These are phyloP conservation scores for Alouatta palliata DNA, from an alignment of 2,113 vertebrate species.

Conservation along the genomic window DNA sequence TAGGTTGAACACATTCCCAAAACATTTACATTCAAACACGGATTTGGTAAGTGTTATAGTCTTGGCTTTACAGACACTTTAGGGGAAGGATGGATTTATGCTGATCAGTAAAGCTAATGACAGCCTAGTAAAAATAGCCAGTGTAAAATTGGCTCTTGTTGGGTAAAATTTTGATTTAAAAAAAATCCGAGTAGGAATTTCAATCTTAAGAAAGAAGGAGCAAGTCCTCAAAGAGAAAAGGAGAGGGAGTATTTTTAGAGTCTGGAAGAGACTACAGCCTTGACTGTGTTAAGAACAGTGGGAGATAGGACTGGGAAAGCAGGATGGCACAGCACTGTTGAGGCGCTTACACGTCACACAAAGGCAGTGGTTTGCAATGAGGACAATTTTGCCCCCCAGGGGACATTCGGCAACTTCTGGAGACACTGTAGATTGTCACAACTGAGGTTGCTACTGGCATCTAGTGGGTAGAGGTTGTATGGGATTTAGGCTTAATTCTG, in stretches of 20 bases:
- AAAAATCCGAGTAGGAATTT: neutral
- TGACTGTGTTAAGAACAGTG: neutral
- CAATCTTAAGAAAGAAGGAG: neutral
- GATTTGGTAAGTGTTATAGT: neutral
- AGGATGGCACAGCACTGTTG: neutral
- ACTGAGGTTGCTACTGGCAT: conserved; percentile 25
- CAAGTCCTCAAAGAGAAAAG: neutral
- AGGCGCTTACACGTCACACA: neutral
- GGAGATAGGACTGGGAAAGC: neutral
- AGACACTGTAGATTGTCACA: neutral
- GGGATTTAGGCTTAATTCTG: neutral
- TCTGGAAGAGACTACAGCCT: neutral
- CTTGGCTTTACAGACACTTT: neutral
- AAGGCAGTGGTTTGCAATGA: neutral
- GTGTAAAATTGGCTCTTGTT: neutral
- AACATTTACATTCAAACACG: neutral
- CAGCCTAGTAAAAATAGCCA: neutral
- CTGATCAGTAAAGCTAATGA: neutral
- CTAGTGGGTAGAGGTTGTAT: conserved; percentile 48
- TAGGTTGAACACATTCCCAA: neutral
- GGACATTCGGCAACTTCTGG: neutral
- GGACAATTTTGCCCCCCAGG: neutral
- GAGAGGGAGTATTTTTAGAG: neutral
- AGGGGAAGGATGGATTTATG: neutral
- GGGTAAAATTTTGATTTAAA: neutral